phyloP scores from a whole-genome alignment of 2,797 vertebrate genomes.

The Enteromius thamalakanensis region DNA sequence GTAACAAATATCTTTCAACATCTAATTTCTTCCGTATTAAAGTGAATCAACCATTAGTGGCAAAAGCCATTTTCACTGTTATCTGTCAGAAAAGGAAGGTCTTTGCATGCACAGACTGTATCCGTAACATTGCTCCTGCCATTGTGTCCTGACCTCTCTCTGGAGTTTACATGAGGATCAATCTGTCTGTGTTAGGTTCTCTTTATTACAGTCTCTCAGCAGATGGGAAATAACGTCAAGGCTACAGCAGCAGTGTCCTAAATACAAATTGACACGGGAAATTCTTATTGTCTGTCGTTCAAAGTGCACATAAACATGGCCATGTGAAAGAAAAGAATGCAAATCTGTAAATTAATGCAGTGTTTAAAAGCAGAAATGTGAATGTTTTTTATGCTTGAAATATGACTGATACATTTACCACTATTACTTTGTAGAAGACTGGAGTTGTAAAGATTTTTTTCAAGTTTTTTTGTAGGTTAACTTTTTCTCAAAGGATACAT shows the following conservation, averaged over 20 bases:
- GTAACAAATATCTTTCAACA: background rate
- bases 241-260: background rate
- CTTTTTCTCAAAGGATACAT: background rate
- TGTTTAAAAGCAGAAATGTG: too few species aligned
- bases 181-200: background rate
- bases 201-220: constrained; percentile 9
- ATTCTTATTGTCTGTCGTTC: background rate
- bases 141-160: background rate
- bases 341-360: too few species aligned
- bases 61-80: background rate
- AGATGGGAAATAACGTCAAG: background rate
- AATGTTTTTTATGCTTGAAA: too few species aligned
- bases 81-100: background rate
- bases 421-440: too few species aligned
- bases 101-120: background rate
- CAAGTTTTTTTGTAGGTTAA: too few species aligned
- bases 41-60: background rate
- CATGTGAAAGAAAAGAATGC: background rate
- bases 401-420: too few species aligned
- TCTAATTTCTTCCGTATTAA: background rate
- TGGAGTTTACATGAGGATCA: background rate
- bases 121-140: background rate
- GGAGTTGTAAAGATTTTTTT: too few species aligned
- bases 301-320: background rate
- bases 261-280: background rate